Evolutionary conservation across 2,888 invertebrate species (phyloP), one percentile per base, ranked within the genome.

Genomic region (Tipula helvola): DNA sequence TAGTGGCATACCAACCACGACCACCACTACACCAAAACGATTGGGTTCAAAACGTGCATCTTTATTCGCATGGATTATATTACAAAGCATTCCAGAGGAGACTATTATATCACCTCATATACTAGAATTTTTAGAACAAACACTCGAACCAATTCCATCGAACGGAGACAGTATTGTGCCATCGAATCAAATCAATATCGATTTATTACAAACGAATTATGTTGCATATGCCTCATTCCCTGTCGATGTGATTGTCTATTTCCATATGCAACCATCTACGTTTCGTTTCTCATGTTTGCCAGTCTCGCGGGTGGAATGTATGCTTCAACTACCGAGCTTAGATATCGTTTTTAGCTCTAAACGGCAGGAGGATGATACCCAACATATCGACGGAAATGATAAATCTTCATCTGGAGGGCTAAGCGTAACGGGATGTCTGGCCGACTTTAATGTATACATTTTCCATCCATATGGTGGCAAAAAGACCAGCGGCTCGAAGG

Each of bases 61-160:
- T 88, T 92, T 99, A 88, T 96, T 98, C 93, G 96, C 97, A 0
- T 99, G 98, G 97, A 96, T 98, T 93, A 98, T 98, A 2, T 92
- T 99, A 88, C 98, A 99, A 92, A 97, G 98, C 90, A 97, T 99
- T 89, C 99, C 99, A 0, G 98, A 97, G 90, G 99, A 99, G 92
- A 99, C 99, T 39, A 96, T 99, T 88, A 97, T 99, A 90, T 98
- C 97, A 88, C 99, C 99, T 0, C 98, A 98, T 89, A 97, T 99
- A 89, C 93, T 99, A 87, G 98, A 99, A 91, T 99, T 99, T 91
- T 92, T 99, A 88, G 99, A 99, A 90, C 99, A 99, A 92, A 98
- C 98, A 0, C 91, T 99, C 52, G 99, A 99, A 90, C 98, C 99
- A 0, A 97, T 99, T 90, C 98, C 98, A 0, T 93, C 94, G 0